Evolutionary conservation across 2,113 vertebrate genomes (phyloP), one percentile per base, ranked within the genome.

Genomic region (Coreoperca whiteheadi): DNA sequence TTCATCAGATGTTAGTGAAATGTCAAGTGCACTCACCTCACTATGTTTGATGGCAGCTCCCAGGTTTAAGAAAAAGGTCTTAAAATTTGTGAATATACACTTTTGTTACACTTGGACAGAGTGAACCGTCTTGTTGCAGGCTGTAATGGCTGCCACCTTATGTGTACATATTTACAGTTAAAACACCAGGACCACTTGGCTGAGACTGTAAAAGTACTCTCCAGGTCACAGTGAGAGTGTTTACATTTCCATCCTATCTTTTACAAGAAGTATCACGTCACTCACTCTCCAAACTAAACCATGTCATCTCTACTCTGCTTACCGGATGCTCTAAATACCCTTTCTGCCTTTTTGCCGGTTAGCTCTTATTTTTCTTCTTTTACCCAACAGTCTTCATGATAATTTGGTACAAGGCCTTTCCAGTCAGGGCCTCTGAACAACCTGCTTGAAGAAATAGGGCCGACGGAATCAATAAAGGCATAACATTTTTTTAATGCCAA

Each of bases 211-310:
- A 71, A 84, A 81, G 86, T 84, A 67, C 77, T 83, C 71, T 65
- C 8, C 59, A 85, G 79, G 77, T 80, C 86, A 77, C 56, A 60
- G 39, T 6, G 8, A 81, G 21, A 83, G 67, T 81, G 82, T 89
- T 92, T 89, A 87, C 57, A 79, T 75, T 66, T 76, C 74, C 66
- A 74, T 64, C 30, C 63, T 59, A 43, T 68, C 80, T 79, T 41
- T 76, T 78, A 41, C 72, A 46, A 79, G 77, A 84, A 77, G 8
- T 6, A 82, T 54, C 54, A 63, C 74, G 46, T 91, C 82, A 87
- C 48, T 68, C 65, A 74, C 81, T 87, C 81, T 87, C 68, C 65
- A 73, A 82, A 59, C 67, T 21, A 80, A 89, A 86, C 74, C 83
- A 81, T 54, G 28, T 81, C 74, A 32, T 34, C 48, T 76, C 50